Conservation (phyloP, 2,797 vertebrate species). For the Lophura swinhoii region DNA sequence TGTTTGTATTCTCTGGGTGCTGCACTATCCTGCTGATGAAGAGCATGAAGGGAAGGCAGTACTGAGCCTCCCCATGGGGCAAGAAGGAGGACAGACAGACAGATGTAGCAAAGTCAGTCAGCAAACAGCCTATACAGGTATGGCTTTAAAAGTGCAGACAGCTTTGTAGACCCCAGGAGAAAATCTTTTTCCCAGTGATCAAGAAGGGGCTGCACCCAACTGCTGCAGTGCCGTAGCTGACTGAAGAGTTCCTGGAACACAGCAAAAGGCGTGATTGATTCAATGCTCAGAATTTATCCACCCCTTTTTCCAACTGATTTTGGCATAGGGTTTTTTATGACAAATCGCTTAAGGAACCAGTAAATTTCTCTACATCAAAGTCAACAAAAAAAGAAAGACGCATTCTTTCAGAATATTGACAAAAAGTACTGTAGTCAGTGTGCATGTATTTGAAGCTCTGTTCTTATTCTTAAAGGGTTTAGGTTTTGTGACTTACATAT, state of each 20-base stretch:
- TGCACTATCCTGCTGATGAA: background rate
- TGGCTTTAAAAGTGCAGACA: background rate
- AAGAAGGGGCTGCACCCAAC: background rate
- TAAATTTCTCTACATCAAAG: background rate
- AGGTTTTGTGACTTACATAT: background rate
- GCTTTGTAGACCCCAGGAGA: background rate
- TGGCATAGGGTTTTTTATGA: background rate
- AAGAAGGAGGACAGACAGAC: background rate
- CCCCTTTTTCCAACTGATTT: background rate
- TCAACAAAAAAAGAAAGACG: background rate
- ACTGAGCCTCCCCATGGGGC: fast-evolving
- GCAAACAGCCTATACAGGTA: background rate
- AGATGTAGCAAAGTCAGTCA: background rate
- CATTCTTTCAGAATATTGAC: background rate
- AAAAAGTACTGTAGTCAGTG: background rate
- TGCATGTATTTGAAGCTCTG: background rate
- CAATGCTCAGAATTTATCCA: background rate
- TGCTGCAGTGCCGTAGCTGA: background rate
- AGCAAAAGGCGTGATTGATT: background rate
- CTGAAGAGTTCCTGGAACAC: background rate
- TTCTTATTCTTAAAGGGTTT: background rate
- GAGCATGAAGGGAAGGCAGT: fast-evolving
- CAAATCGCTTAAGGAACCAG: background rate
- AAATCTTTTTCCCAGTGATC: background rate
- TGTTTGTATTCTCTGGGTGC: background rate